These are phyloP conservation scores for Coracias cyanogaster DNA, from an alignment of 2,797 vertebrate species.

Conservation along the genomic window DNA sequence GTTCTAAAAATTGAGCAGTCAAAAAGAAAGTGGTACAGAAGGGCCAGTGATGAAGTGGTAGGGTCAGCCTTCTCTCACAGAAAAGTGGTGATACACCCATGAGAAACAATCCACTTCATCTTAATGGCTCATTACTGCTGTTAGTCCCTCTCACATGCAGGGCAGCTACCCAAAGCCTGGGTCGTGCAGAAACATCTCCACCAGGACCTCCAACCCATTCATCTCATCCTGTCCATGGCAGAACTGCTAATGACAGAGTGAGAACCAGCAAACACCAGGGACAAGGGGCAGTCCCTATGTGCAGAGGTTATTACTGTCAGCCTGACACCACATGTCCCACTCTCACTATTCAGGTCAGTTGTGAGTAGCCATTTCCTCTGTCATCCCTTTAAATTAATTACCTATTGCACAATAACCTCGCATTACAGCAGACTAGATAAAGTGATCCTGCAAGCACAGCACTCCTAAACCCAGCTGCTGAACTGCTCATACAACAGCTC, in stretches of 20 bases:
- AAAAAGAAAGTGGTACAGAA: background rate
- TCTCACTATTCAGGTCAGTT: background rate
- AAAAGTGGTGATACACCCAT: accelerated
- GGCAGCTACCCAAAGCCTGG: background rate
- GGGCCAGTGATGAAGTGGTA: background rate
- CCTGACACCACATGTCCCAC: background rate
- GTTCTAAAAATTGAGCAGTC: background rate
- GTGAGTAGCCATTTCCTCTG: background rate
- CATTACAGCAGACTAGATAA: background rate
- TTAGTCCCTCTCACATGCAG: background rate
- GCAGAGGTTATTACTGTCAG: background rate
- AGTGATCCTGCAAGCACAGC: background rate
- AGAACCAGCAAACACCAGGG: background rate
- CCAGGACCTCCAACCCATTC: background rate
- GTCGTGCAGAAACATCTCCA: accelerated
- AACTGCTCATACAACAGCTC: background rate
- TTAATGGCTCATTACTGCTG: accelerated
- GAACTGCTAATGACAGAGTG: background rate
- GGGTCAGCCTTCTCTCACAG: background rate
- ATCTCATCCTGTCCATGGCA: background rate
- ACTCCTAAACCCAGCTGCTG: background rate
- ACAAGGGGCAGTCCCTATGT: background rate
- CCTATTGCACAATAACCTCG: background rate
- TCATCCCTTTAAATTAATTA: background rate
- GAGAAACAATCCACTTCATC: background rate